Base-by-base conservation (phyloP, 2,888 invertebrate genomes). In the Thera britannica region DNA sequence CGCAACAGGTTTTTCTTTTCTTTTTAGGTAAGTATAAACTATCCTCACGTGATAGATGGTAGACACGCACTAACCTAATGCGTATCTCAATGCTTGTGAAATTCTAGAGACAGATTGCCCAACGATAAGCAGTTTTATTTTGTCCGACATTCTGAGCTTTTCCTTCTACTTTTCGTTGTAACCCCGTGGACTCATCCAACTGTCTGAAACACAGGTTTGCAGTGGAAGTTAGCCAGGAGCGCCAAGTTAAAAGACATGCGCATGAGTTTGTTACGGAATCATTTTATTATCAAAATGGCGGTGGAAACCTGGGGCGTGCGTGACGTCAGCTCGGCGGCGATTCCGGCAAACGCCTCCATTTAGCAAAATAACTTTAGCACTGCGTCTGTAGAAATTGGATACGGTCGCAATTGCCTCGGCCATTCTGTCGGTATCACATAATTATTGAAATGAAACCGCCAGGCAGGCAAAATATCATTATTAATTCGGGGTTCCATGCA, bases 211-310 rank as follows among this genome's bases (percentile, higher is more conserved):
- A 9, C 52, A 3, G 34, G 7, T 52, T 34, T 34, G 6, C 56
- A 56, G 36, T 56, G 55, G 41, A 57, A 58, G 35, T 8, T 35
- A 58, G 0, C 44, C n/a, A 8, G 23, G 35, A 59, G 36, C 36
- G 35, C 12, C 2, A 61, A 61, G 61, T 62, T 48, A 49, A 59
- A 65, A 71, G 46, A 58, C 58, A 71, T 69, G 72, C 68, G 70
- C 73, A 70, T 66, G 71, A 72, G 71, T 58, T 61, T 56, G 65
- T 67, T 65, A 71, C 51, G 68, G 67, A 83, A 78, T 71, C 76
- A 79, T 80, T 83, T 80, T 83, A 83, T 81, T 79, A 82, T 79
- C 86, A 89, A 89, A 88, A 90, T 89, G 89, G 87, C 88, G 86
- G 85, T 83, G 85, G 83, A 83, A 87, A 79, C 72, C 66, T 76